Percentiles rank a stretch among this genome's conserved stretches.
These are phyloP conservation scores for Sarcoramphus papa DNA, from an alignment of 2,797 vertebrate genomes.

Conservation along the genomic window DNA sequence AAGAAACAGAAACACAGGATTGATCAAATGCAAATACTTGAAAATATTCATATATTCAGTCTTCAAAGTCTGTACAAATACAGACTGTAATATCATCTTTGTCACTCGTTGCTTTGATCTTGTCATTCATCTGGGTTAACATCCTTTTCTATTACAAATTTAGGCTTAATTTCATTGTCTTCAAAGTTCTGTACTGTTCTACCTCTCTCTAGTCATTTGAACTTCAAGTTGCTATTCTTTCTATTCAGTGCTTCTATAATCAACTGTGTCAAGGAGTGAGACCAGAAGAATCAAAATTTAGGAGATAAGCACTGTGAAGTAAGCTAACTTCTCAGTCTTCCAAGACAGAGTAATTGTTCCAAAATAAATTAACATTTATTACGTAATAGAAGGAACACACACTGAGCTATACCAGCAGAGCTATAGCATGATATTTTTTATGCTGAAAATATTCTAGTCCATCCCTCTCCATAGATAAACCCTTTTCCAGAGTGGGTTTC, in stretches of 20 bases:
- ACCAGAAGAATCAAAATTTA: conserved; percentile 11
- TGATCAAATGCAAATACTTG: conserved; percentile 62
- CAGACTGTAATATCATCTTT: conserved; percentile 46
- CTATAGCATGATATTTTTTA: background rate
- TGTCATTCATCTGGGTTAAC: conserved; percentile 54
- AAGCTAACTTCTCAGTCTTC: conserved; percentile 3
- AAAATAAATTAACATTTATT: conserved; percentile 1
- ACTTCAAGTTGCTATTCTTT: conserved; percentile 19
- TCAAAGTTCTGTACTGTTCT: conserved; percentile 35
- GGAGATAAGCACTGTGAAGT: background rate
- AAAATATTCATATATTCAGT: conserved; percentile 61
- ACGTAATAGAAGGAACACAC: background rate
- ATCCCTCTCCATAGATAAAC: background rate
- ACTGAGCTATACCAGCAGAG: background rate
- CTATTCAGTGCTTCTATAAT: conserved; percentile 24
- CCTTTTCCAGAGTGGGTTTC: background rate
- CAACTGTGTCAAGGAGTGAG: background rate
- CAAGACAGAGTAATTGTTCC: conserved; percentile 3
- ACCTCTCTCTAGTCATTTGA: conserved; percentile 39
- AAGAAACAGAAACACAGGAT: conserved; percentile 4
- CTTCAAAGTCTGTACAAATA: conserved; percentile 59
- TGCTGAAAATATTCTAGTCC: background rate
- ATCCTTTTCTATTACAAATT: conserved; percentile 58
- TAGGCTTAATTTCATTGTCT: conserved; percentile 59
- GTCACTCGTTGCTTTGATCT: conserved; percentile 57